phyloP scores from a whole-genome alignment of 2,888 invertebrate genomes.

The Bombylius discolor region DNA sequence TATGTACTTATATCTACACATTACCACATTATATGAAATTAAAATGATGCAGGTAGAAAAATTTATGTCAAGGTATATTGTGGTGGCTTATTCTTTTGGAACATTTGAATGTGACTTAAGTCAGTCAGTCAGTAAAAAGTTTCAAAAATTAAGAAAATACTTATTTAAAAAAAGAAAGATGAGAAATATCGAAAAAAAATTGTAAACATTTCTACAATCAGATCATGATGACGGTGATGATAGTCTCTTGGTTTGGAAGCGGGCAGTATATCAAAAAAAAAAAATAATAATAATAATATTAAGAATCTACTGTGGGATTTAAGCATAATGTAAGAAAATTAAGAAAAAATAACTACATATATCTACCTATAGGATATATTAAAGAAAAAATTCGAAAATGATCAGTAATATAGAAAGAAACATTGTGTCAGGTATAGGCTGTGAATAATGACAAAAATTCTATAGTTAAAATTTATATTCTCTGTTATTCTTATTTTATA shows the following conservation, averaged over 20 bases:
- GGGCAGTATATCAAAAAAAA: neutral
- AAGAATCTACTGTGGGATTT: no score
- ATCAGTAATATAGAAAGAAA: neutral
- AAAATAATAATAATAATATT: neutral
- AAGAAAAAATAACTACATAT: no score
- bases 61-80: constrained; percentile 5
- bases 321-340: no score
- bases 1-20: no score
- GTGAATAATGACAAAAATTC: neutral
- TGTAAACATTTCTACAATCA: neutral
- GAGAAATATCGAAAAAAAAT: no score
- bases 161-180: no score
- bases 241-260: neutral
- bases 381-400: no score
- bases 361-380: no score
- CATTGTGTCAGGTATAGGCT: neutral
- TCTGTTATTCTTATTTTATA: neutral
- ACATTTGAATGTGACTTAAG: neutral
- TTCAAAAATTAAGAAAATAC: neutral
- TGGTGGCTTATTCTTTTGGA: neutral
- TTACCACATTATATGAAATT: neutral
- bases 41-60: constrained; percentile 3
- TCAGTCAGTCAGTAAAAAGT: neutral
- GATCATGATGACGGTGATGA: neutral
- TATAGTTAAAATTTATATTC: neutral